Base-by-base conservation (phyloP, 2,797 vertebrate genomes). In the Rhinatrema bivittatum region DNA sequence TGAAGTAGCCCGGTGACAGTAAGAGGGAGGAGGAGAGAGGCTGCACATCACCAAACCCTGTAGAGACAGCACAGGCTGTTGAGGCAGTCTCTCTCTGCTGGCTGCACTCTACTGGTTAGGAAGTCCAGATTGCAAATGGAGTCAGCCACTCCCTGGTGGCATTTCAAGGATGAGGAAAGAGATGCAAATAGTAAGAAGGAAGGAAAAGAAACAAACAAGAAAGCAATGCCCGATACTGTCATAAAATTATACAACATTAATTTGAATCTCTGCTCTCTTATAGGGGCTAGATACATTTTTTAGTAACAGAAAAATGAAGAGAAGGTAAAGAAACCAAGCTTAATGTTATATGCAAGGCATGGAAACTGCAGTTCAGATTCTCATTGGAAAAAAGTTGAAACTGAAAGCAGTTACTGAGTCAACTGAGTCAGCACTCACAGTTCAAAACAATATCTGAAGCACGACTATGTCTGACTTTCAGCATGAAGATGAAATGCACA, bases 41-140 rank as follows among this genome's bases (percentile, higher is more conserved):
- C 58, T 66, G 51, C 60, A 60, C 56, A 33, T 20, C 57, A 56
- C 23, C 48, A 42, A 57, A 28, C n/a, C n/a, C 46, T 36, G 25
- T 2, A 45, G 43, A 40, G 42, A 26, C 13, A 39, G 35, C 1
- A 6, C 39, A 29, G 15, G 47, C 22, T 31, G 6, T 34, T 35
- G 20, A 18, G 37, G 42, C 18, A 41, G 25, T 2, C 1, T 4
- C 10, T 14, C 2, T n/a, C n/a, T n/a, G n/a, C n/a, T n/a, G n/a
- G n/a, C n/a, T n/a, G n/a, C n/a, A n/a, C n/a, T n/a, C n/a, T n/a
- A n/a, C n/a, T n/a, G n/a, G 13, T 42, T 32, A 14, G 52, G 42
- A 39, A 50, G 39, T 29, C 38, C 53, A 38, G 1, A 0, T 4
- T 30, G 42, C 22, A 27, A 47, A 33, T 37, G 11, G 11, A 42